Evolutionary conservation across 2,113 vertebrate species (phyloP).

Genomic region (Cyprinodon tularosa): DNA sequence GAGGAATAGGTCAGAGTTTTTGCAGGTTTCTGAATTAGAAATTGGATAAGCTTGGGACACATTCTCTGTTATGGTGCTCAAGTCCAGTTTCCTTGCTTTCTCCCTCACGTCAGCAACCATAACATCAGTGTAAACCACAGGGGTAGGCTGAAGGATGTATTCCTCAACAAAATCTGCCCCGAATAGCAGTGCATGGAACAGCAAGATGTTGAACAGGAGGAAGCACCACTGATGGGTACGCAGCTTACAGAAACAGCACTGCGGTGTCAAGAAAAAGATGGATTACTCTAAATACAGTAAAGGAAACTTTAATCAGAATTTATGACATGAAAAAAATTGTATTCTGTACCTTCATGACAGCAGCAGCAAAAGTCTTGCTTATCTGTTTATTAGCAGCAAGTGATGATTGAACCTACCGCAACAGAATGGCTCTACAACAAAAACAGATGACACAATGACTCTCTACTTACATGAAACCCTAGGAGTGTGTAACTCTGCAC

Average conservation of each 20-base stretch:
- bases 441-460: constrained; percentile 45
- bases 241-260: constrained; percentile 85
- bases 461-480: constrained; percentile 66
- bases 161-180: constrained; percentile 92
- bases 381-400: constrained; percentile 7
- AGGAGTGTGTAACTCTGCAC: constrained; percentile 60
- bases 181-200: constrained; percentile 90
- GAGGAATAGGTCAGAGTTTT: constrained; percentile 81
- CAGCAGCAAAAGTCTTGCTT: constrained; percentile 14
- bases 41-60: constrained; percentile 76
- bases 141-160: constrained; percentile 85
- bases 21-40: constrained; percentile 74
- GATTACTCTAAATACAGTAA: neutral
- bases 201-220: constrained; percentile 87
- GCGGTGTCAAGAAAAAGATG: neutral
- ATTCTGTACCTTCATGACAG: constrained; percentile 66
- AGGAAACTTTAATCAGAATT: neutral
- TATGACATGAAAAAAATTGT: neutral
- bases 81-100: constrained; percentile 84
- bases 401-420: constrained; percentile 12
- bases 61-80: constrained; percentile 75
- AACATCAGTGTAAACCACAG: constrained; percentile 80
- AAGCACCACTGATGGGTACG: constrained; percentile 94
- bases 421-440: constrained; percentile 25
- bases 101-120: constrained; percentile 83